Evolutionary conservation across 2,888 invertebrate genomes (phyloP), one percentile per base, ranked within the genome.

Genomic region (Drosophila peninsularis): DNA sequence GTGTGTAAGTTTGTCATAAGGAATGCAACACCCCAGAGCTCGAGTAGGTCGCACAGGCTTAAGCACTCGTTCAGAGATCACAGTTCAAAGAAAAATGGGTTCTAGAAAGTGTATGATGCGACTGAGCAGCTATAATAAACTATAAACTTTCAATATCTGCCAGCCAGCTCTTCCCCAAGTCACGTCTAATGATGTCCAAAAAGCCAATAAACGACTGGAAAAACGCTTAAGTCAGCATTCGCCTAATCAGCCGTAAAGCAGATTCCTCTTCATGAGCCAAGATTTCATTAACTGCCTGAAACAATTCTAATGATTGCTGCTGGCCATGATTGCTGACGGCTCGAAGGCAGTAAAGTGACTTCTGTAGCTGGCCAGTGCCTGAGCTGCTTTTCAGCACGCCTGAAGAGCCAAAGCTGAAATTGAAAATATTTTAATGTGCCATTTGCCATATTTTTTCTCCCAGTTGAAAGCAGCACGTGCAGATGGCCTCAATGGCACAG

Each of bases 381-480:
- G 53, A 75, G 65, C 55, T 60, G 41, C 41, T 64, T 65, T 72
- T 36, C 54, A 52, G 53, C 47, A 71, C 30, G 52, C 47, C 63
- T 54, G 30, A 65, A 50, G 66, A 69, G 44, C 41, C 41, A 44
- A 45, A 60, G 56, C 66, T 50, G 39, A 77, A 77, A 77, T 77
- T 77, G 77, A 77, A 76, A 77, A 77, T 77, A 77, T 77, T 77
- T 77, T 76, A 71, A 77, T 77, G 77, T 71, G 58, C 58, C 62
- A 73, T 69, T 73, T 76, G 44, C 62, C 42, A 54, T 14, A 13
- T 61, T 75, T 47, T 47, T 17, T 30, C 5, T 11, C 62, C 57
- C 62, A 50, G 57, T 49, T 61, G 30, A 39, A 54, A 36, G 55
- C 54, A 67, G 71, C 75, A 75, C 75, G 72, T 75, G 75, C 62